Evolutionary conservation across 2,888 invertebrate species (phyloP), one percentile per base, ranked within the genome.

Genomic region (Caenorhabditis doughertyi): DNA sequence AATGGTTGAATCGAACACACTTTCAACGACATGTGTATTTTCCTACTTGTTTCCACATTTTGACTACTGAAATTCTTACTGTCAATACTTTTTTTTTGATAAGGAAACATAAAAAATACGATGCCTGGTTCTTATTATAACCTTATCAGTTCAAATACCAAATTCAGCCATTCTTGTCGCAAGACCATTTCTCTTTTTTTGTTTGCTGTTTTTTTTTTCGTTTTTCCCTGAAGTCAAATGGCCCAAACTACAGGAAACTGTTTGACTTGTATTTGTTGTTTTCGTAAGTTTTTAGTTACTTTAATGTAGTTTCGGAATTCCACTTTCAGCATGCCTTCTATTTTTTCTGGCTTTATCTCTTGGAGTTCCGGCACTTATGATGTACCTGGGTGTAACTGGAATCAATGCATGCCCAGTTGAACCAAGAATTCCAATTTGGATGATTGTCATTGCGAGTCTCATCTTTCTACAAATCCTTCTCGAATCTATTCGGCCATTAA

Each of bases 351-450:
- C 25, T 0, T 0, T 64, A 3, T 29, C 64, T 21, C 13, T 64
- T 3, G 64, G 47, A 18, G 49, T 64, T 47, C 64, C 64, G 1
- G 27, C 64, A 4, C 49, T 64, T 32, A 13, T 64, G 13, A 64
- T 64, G 64, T 64, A 21, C 27, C 3, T 49, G 27, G 64, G 64
- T 32, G 21, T 64, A 2, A 29, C 64, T 27, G 27, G 32, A 64
- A 27, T 64, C 1, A 47, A 64, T 47, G 11, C 25, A 7, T 64
- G 64, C 21, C 64, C 47, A 49, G 9, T 47, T 64, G 49, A 64
- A 47, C 27, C 64, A n/a, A 47, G 49, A 8, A 47, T 64, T 64
- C 64, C 64, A 3, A 64, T 27, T 47, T 64, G 64, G 64, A 64
- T 64, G 64, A 64, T 64, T 32, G 47, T 47, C 49, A 32, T 64